Base-by-base conservation (phyloP, 2,888 invertebrate genomes). In the Tortricodes alternella region DNA sequence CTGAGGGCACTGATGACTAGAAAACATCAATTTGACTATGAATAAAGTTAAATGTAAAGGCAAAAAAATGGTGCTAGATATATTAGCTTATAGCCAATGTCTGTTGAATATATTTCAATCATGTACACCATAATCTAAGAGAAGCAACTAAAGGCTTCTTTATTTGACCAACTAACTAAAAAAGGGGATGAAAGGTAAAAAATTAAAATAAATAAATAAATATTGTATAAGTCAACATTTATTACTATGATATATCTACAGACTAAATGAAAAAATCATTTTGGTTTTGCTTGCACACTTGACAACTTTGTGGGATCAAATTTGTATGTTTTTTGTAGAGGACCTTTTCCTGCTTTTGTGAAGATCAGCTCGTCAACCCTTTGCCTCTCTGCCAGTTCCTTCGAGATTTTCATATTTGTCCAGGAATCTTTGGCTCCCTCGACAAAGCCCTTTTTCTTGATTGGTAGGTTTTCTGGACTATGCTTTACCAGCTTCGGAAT, bases 261-360 rank as follows among this genome's bases (percentile, higher is more conserved):
- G 41, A 59, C 60, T 68, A 66, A 66, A 55, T 58, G 59, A 64
- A 66, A 43, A 70, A 64, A 48, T 74, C 86, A 92, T 74, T 91
- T 91, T 65, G 92, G 82, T 78, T 93, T 93, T n/a, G 92, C 91
- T 79, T 92, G 82, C 19, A 93, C 71, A 66, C 83, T 81, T 53
- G 87, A 69, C 59, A 89, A 63, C 65, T 94, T 94, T 46, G 94
- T 94, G 1, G 98, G 98, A 82, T 98, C 95, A 77, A 93, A 94
- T 80, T 96, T 94, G 74, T 93, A 98, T 0, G 98, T 98, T 84
- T 97, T 98, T 29, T 94, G 93, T 38, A 98, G 73, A 0, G 98
- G 96, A 0, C 96, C 97, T 74, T 94, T 94, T 8, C 98, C 98
- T 1, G 98, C 97, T 78, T 92, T 93, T 57, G 94, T 93, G 74